Evolutionary conservation across 2,888 invertebrate species (phyloP), one percentile per base, ranked within the genome.

Genomic region (Orthosia gracilis): DNA sequence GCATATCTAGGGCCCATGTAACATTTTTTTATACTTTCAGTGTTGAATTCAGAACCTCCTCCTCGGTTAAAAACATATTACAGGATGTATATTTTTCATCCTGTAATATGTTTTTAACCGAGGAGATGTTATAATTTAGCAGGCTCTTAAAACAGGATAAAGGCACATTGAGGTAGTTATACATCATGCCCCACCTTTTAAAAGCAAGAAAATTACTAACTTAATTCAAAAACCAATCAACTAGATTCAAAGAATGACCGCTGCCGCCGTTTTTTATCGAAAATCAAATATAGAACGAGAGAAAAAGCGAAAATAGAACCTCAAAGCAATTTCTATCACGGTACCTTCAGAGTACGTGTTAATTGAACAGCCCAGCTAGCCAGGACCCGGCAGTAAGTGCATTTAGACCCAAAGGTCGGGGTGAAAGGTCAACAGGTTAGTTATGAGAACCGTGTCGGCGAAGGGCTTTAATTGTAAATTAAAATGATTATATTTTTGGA

Each of bases 371-470:
- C 58, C 67, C 62, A 69, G 67, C 72, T 54, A n/a, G 50, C 61
- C 64, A 64, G 69, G 67, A 73, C 57, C 26, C 58, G 57, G 15
- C 57, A n/a, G 58, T 81, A 86, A 86, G 63, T 84, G 84, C 87
- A 84, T 85, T 84, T 73, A 70, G 64, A 40, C 66, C 63, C 63
- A 82, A 84, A 86, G 85, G 85, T 86, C 71, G 69, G 18, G n/a
- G 21, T 15, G 61, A 84, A 77, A 85, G 85, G 87, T 84, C 69
- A 75, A 62, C 76, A 73, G 55, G 79, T 84, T 52, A 79, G 61
- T 77, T 77, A 59, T 15, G 50, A 4, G 61, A 21, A 58, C 21
- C 57, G 21, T 21, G 40, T 15, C 15, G n/a, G n/a, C 4, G 23
- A 58, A 45, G 62, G 55, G 17, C 50, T 50, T 57, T 64, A 65